Conservation (phyloP, 2,113 vertebrate genomes). For the Amblyopsis rosae region DNA sequence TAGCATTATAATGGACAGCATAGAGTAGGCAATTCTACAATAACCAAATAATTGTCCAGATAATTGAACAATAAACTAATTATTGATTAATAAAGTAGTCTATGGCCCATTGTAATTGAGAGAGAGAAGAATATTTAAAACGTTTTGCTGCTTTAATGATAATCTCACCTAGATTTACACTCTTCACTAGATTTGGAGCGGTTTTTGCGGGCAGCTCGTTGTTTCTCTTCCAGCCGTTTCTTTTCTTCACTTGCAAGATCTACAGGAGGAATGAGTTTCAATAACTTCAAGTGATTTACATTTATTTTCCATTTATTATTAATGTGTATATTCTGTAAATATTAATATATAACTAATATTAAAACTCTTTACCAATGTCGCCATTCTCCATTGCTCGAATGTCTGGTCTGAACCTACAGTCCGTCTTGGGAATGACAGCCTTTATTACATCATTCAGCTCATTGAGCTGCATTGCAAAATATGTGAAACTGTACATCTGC, state of each 20-base stretch:
- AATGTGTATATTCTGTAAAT: neutral
- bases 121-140: neutral
- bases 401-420: slow-evolving; percentile 92
- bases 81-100: neutral
- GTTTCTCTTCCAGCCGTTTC: slow-evolving; percentile 96
- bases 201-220: slow-evolving; percentile 90
- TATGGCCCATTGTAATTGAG: neutral
- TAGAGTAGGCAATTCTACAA: neutral
- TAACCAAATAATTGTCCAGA: neutral
- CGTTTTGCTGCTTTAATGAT: neutral
- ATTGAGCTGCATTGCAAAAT: slow-evolving; percentile 94
- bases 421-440: slow-evolving; percentile 87
- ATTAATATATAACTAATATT: neutral
- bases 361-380: slow-evolving; percentile 85
- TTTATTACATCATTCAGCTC: slow-evolving; percentile 91
- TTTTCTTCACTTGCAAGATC: slow-evolving; percentile 97
- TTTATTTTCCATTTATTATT: too few relatives aligned
- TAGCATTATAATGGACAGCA: too few relatives aligned
- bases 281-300: neutral
- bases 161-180: slow-evolving; percentile 85
- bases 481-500: slow-evolving; percentile 95
- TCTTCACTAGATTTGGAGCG: slow-evolving; percentile 89
- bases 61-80: neutral
- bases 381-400: slow-evolving; percentile 98
- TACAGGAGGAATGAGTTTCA: slow-evolving; percentile 47